Base-by-base conservation (phyloP, 1,140 invertebrate species). In the Platorchestia sp. region DNA sequence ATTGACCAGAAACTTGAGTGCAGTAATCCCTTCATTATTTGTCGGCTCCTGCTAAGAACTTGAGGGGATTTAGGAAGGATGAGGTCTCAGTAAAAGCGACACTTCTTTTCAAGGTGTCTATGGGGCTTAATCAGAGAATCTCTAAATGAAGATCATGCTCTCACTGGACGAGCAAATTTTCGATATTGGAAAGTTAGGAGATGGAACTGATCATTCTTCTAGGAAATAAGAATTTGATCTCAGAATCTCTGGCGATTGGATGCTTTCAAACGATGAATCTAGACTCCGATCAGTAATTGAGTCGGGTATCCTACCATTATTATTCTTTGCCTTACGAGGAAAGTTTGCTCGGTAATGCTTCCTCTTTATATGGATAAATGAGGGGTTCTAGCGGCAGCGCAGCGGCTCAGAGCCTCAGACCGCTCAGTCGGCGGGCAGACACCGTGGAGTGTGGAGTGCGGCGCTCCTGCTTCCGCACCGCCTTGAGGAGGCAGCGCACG, bases 11-110 rank as follows among this genome's bases (percentile, higher is more conserved):
- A 90, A 90, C 41, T 90, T 90, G 19, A 6, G 87, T 5, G 41
- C 44, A 0, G 87, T 90, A 90, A 90, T 90, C 87, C 87, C 5
- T 43, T 43, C 87, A 44, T 90, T 90, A 90, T 43, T 90, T 90
- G 87, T 45, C 19, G 5, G 10, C 87, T 45, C 27, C 41, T 16
- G 87, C 87, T 90, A 42, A 90, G 87, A 90, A 42, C 87, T 90
- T 90, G 44, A 42, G 87, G 3, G 44, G 41, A 90, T 90, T 75
- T 75, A 22, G 3, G 7, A 75, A 36, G 59, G 59, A 75, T 75
- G 59, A 22, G 59, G 59, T 75, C 10, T 75, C 36, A 75, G 3
- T 3, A 36, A 75, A 75, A 75, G 59, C 59, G 59, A 75, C 59
- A 75, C 59, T 75, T 75, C 36, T 36, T 10, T 36, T 36, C 1